Percentiles rank a stretch among this genome's conserved stretches.
Evolutionary conservation across 2,113 vertebrate species (phyloP).

Genomic region (Tachysurus fulvidraco): DNA sequence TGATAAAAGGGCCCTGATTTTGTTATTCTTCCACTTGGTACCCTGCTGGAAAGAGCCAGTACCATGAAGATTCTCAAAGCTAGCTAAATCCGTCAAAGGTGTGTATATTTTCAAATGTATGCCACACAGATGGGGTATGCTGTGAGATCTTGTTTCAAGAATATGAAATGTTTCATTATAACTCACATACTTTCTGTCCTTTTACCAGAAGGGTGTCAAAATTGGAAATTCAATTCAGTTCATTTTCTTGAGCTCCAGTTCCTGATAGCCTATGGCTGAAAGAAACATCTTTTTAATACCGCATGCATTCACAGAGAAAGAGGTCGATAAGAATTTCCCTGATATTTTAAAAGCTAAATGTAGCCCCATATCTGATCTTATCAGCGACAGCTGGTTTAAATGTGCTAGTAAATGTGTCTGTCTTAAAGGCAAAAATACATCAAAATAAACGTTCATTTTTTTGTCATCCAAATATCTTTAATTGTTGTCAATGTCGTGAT

Average conservation of each 20-base stretch:
- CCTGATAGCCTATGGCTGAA: constrained; percentile 16
- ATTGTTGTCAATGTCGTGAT: background rate
- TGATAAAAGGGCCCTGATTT: background rate
- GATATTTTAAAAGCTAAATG: background rate
- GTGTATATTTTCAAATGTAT: constrained; percentile 17
- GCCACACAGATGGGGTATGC: constrained; percentile 24
- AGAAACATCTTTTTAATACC: constrained; percentile 4
- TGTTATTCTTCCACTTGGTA: constrained; percentile 12
- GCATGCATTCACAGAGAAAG: background rate
- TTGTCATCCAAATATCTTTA: background rate
- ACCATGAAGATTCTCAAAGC: constrained; percentile 15
- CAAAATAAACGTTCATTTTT: background rate
- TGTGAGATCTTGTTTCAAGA: constrained; percentile 1
- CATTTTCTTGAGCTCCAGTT: background rate
- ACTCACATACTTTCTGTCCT: background rate
- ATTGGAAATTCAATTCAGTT: constrained; percentile 28
- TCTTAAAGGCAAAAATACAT: background rate
- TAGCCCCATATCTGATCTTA: background rate
- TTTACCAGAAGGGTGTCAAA: constrained; percentile 9
- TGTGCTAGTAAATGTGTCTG: background rate
- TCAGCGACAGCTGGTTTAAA: background rate
- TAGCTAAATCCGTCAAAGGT: constrained; percentile 26
- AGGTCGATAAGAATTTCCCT: background rate
- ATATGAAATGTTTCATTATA: background rate
- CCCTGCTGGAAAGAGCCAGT: constrained; percentile 15